Evolutionary conservation across 2,888 invertebrate genomes (phyloP), one percentile per base, ranked within the genome.

Genomic region (Endotricha flammealis): DNA sequence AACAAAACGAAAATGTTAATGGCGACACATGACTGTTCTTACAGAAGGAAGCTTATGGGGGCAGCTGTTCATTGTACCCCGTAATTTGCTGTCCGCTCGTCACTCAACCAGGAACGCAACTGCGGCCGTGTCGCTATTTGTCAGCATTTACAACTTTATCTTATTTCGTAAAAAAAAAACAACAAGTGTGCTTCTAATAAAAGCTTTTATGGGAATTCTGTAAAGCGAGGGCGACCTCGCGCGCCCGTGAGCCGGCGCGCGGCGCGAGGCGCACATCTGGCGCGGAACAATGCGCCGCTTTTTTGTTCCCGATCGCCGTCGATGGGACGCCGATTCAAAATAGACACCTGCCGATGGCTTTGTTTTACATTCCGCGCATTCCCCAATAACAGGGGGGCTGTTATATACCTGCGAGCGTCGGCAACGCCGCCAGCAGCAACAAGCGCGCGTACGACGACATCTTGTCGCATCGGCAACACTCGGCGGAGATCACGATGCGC

Each of bases 371-470:
- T 8, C 31, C n/a, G 9, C 22, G 31, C 22, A 23, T 20, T 29
- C 9, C 9, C n/a, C 4, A 9, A 32, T 32, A 32, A 32, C 23
- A 22, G 12, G 31, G 20, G 23, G 12, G 11, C 17, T 7, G n/a
- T 13, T 17, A 10, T 20, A 25, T 32, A 78, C 78, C 78, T 45
- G 74, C 63, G 20, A 79, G 64, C 4, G 67, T 59, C 16, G 77
- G 71, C 52, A 77, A 52, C 46, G 60, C 65, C 5, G 64, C 66
- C 41, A 76, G 47, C 53, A 77, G 51, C 55, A 73, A 51, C 50
- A 75, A 46, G 29, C 60, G 55, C 40, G 56, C 59, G 36, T 47
- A 34, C 41, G 46, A 50, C 11, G 50, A 44, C 65, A 63, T 57
- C 32, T 3, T 10, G 13, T 8, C 12, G 12, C 28, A 4, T 13